These are phyloP conservation scores for Dysmachus trigonus DNA, from an alignment of 2,888 invertebrate species.

Conservation along the genomic window DNA sequence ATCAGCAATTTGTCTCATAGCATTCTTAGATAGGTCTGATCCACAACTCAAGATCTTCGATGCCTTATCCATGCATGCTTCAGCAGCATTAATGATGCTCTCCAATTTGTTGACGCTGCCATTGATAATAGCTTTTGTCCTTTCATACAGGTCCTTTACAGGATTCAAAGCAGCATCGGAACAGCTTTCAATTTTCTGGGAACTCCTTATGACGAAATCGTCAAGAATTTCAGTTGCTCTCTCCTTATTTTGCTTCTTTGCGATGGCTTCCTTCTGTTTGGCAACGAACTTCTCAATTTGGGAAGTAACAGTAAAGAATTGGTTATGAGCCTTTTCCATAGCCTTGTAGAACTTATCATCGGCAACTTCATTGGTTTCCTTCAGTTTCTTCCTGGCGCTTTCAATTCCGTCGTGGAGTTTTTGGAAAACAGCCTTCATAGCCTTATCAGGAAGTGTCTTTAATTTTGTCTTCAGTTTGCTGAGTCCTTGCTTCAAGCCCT, in stretches of 20 bases:
- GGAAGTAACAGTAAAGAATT: constrained; percentile 24
- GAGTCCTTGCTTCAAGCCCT: background rate
- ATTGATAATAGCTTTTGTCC: background rate
- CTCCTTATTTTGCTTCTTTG: constrained; percentile 14
- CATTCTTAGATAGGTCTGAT: background rate
- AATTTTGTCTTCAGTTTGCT: background rate
- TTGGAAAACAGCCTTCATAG: background rate
- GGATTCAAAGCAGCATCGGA: background rate
- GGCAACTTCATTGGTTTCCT: constrained; percentile 24
- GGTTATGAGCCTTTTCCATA: background rate
- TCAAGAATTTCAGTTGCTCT: background rate
- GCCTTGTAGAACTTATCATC: constrained; percentile 35
- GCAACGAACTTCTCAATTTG: constrained; percentile 7
- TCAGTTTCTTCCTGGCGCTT: background rate
- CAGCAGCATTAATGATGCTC: background rate
- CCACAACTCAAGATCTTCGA: background rate
- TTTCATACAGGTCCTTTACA: constrained; percentile 3
- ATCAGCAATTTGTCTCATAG: background rate
- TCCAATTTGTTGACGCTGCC: background rate
- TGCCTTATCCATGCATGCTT: background rate
- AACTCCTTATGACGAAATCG: constrained; percentile 3
- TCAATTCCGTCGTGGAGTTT: background rate
- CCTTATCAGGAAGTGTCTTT: constrained; percentile 8
- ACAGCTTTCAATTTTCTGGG: constrained; percentile 12
- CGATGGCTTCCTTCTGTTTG: background rate